These are phyloP conservation scores for Periophthalmus modestus DNA, from an alignment of 2,113 vertebrate genomes.

Conservation along the genomic window DNA sequence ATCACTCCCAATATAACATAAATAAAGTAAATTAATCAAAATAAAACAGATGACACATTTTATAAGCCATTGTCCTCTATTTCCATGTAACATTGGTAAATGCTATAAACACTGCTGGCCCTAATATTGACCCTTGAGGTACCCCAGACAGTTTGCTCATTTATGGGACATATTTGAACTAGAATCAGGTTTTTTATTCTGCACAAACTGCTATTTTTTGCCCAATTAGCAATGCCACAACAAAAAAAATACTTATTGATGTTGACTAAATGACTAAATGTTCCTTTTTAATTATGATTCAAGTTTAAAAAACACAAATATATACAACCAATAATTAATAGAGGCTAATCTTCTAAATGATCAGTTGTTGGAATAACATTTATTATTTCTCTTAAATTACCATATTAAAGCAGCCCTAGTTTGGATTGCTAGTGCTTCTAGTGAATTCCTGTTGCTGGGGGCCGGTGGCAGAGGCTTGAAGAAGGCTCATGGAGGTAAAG, in stretches of 20 bases:
- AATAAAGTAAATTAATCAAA: neutral
- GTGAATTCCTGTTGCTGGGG: slow-evolving; percentile 50
- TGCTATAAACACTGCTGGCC: neutral
- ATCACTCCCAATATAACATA: too few species aligned
- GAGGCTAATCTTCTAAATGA: neutral
- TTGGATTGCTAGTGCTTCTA: slow-evolving; percentile 6
- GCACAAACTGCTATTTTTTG: neutral
- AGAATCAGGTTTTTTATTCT: too few species aligned
- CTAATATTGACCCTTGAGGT: neutral
- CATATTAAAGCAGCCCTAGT: neutral
- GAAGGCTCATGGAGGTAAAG: slow-evolving; percentile 26
- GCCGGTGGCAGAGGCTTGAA: slow-evolving; percentile 37
- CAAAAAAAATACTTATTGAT: neutral
- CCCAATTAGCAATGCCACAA: neutral
- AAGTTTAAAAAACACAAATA: too few species aligned
- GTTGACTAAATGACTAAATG: too few species aligned
- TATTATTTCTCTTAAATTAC: too few species aligned
- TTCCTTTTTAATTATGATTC: neutral
- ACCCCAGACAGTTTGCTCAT: neutral
- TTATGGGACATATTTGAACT: too few species aligned
- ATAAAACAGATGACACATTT: neutral
- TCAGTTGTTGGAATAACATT: too few species aligned
- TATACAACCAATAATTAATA: too few species aligned
- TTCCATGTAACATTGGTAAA: neutral
- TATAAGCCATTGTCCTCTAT: neutral